A percentile compares a stretch with the other conserved stretches of the same genome.
Evolutionary conservation across 2,888 invertebrate species (phyloP).

Genomic region (Acronicta alni): DNA sequence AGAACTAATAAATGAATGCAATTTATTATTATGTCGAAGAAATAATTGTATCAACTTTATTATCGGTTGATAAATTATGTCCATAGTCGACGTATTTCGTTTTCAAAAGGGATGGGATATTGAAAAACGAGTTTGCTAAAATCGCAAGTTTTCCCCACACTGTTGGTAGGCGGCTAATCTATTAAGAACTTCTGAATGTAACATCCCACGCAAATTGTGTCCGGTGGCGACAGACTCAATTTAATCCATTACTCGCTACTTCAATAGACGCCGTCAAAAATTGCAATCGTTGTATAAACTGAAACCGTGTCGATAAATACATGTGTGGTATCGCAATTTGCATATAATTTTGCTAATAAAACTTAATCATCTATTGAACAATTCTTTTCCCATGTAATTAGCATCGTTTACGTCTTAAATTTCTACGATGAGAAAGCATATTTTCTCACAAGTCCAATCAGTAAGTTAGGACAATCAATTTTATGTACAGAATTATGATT

Average conservation of each 20-base stretch:
- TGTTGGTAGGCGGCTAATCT: not conserved
- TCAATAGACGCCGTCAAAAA: constrained; percentile 14
- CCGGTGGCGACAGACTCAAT: constrained; percentile 27
- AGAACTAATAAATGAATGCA: too few species aligned
- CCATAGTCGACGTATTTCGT: too few species aligned
- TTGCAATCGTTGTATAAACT: constrained; percentile 18
- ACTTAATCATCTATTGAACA: constrained; percentile 5
- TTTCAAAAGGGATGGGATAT: too few species aligned
- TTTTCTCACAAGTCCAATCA: constrained; percentile 30
- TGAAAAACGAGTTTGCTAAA: too few species aligned
- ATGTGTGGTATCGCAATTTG: not conserved
- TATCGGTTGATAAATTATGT: too few species aligned
- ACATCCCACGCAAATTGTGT: constrained; percentile 39
- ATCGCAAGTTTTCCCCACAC: not conserved
- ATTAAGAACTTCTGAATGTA: constrained; percentile 15
- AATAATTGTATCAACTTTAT: too few species aligned
- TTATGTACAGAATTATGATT: constrained; percentile 27
- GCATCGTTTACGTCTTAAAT: constrained; percentile 15
- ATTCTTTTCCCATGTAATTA: constrained; percentile 48
- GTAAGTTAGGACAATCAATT: constrained; percentile 49
- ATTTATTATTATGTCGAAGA: too few species aligned
- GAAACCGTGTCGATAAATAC: constrained; percentile 7
- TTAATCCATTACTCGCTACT: constrained; percentile 25
- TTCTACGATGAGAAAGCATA: constrained; percentile 43
- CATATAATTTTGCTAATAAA: constrained; percentile 13